Evolutionary conservation across 2,113 vertebrate species (phyloP), one percentile per base, ranked within the genome.

Genomic region (Echinops telfairi): DNA sequence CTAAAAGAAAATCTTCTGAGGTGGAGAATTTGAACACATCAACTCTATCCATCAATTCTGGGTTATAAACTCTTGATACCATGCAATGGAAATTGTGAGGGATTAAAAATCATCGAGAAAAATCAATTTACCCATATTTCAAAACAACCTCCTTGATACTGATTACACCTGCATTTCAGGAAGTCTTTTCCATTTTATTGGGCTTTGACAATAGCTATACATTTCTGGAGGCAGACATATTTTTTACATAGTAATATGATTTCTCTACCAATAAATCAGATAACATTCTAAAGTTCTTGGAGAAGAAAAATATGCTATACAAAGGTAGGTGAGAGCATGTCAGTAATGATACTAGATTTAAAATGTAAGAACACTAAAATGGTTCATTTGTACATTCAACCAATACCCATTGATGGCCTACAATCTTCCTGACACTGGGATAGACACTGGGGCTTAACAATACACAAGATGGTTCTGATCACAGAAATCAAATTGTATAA

Each of bases 221-320:
- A 33, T 92, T 73, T 90, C 27, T 40, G 33, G 23, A 73, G 12
- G 88, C 29, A 94, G 12, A 80, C 5, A 90, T 89, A 29, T 91
- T 82, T 82, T 82, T 6, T 66, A 78, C 4, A 6, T 53, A 78
- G 3, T 36, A 66, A 60, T 47, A 71, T 60, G 17, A 47, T 53
- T 89, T 94, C 1, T 64, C 8, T 87, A 84, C 78, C 82, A n/a
- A 89, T 79, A 93, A 80, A 70, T 76, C 19, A 62, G 88, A 6
- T 40, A 17, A 29, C 82, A 83, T 16, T 75, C 15, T 62, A 43
- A 86, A 68, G 6, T 84, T 84, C 15, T 77, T 94, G 38, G 27
- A 85, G 10, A 91, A 92, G 3, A 23, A 43, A 86, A 85, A 47
- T 66, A 25, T 58, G 5, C 68, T 80, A 3, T 17, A 88, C 60